A percentile compares a stretch with the other conserved stretches of the same genome.
Conservation (phyloP, 2,888 invertebrate species). For the Ennomos erosarius region DNA sequence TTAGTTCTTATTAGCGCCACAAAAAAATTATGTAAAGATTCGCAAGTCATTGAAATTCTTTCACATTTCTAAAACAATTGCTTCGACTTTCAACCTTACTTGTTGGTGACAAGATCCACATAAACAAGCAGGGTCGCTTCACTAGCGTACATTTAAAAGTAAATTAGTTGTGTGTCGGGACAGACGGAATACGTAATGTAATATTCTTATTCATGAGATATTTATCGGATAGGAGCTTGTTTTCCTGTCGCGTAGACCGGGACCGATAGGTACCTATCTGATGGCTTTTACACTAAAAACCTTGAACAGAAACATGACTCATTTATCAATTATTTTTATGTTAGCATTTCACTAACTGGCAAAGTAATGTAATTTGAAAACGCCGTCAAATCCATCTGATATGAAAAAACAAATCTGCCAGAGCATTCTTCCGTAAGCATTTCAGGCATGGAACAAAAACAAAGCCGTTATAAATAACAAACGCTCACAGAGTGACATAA, state of each 20-base stretch:
- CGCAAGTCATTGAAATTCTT: constrained; percentile 18
- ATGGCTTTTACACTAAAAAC: constrained; percentile 1
- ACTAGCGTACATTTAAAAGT: constrained; percentile 45
- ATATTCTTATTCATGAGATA: constrained; percentile 79
- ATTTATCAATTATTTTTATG: too few relatives aligned
- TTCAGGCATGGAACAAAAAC: constrained; percentile 14
- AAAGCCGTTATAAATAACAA: constrained; percentile 31
- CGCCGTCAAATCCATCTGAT: too few relatives aligned
- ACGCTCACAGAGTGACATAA: background rate
- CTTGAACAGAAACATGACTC: too few relatives aligned
- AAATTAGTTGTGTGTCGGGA: constrained; percentile 52
- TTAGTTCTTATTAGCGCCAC: constrained; percentile 9
- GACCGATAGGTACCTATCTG: constrained; percentile 2
- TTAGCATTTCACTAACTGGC: too few relatives aligned
- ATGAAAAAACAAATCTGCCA: too few relatives aligned
- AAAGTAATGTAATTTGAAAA: too few relatives aligned
- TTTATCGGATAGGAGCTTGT: constrained; percentile 53
- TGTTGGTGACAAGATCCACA: constrained; percentile 21
- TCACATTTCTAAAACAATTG: constrained; percentile 1
- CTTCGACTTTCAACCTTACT: constrained; percentile 12
- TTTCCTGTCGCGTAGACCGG: constrained; percentile 5
- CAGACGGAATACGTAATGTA: constrained; percentile 67
- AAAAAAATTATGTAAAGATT: constrained; percentile 6
- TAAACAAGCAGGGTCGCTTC: constrained; percentile 22
- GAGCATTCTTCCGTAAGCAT: constrained; percentile 13